Conservation (phyloP, 2,797 vertebrate species). For the Clarias platycephalus region DNA sequence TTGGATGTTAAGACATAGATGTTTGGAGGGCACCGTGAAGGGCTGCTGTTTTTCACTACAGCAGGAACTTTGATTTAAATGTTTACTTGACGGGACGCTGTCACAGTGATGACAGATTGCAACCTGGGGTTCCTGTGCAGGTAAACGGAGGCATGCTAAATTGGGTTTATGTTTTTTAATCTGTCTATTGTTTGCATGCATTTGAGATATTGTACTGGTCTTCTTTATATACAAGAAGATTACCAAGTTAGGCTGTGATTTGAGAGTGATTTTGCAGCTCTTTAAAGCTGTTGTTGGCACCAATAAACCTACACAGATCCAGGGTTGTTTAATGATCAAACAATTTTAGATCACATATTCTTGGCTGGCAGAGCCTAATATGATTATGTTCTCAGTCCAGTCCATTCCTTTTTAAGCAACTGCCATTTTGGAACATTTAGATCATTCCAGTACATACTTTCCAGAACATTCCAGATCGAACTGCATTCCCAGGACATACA, state of each 20-base stretch:
- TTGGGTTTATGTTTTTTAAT: not conserved
- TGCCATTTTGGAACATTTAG: not conserved
- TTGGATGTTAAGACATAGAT: constrained; percentile 9
- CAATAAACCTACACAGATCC: not conserved
- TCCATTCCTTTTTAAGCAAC: not conserved
- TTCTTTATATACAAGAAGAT: no score
- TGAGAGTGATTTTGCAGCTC: not conserved
- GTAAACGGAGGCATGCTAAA: not conserved
- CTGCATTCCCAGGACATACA: not conserved
- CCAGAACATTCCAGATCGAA: not conserved
- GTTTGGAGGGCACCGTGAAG: not conserved
- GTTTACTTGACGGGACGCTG: constrained; percentile 1
- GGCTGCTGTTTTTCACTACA: constrained; percentile 13
- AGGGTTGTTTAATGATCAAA: not conserved
- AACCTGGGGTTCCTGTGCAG: not conserved
- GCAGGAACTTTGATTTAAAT: constrained; percentile 3
- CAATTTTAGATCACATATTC: not conserved
- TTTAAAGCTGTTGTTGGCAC: not conserved
- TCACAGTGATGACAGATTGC: not conserved
- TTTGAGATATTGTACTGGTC: not conserved
- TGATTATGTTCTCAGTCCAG: not conserved
- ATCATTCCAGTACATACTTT: not conserved
- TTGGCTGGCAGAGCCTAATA: no score
- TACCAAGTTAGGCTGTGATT: not conserved
- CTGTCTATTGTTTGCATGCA: not conserved